Base-by-base conservation (phyloP, 2,888 invertebrate species). In the Thera obeliscata region DNA sequence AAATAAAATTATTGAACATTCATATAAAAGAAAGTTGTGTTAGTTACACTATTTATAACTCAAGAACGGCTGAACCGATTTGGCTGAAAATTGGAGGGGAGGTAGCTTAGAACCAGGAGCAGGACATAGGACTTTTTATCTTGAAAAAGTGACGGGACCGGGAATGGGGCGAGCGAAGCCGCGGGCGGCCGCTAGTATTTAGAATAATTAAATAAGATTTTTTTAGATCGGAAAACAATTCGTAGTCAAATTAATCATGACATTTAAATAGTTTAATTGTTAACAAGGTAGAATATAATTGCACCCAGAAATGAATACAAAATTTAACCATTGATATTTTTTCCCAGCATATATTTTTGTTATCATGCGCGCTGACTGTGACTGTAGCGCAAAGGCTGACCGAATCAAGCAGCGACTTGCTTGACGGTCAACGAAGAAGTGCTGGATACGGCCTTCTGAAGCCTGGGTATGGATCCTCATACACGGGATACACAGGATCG, bases 391-490 rank as follows among this genome's bases (percentile, higher is more conserved):
- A 89, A 74, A 82, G 85, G 56, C 67, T 86, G n/a, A 76, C 81
- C n/a, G 89, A 86, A 36, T 69, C 82, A 2, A 84, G 74, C 64
- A 80, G 78, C 74, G 87, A 86, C 66, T 69, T 81, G 67, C 77
- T 76, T 49, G 84, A 81, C 38, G 78, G 80, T 33, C 84, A 84
- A 63, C 78, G 84, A 35, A 78, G 88, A 22, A 87, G 80, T 68
- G 73, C 90, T 48, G 90, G 91, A 6, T 92, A 92, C 61, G 91
- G 91, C 1, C 74, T 91, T 6, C 75, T 87, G 11, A 83, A 80
- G 74, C 88, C 87, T 2, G 84, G 87, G 0, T 83, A 84, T 64
- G 74, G 76, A 48, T 50, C 60, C 38, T 54, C 57, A 52, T 52
- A 33, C 50, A 7, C 43, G 2, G 33, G 9, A 7, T 52, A 33